Percentiles rank a stretch among this genome's conserved stretches.
Evolutionary conservation across 2,113 vertebrate genomes (phyloP).

Genomic region (Poeciliopsis occidentalis): DNA sequence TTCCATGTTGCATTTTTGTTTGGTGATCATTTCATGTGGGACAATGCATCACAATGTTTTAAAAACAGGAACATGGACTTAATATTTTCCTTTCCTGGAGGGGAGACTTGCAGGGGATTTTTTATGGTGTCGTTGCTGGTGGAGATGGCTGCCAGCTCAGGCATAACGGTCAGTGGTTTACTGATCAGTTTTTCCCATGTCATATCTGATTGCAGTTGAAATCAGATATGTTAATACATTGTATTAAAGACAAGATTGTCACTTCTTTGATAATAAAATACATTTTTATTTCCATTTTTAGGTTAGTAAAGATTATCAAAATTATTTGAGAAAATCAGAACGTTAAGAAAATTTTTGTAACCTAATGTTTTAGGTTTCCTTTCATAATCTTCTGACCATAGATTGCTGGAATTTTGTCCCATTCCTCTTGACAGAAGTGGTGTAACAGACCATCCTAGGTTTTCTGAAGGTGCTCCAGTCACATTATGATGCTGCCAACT

Average conservation of each 20-base stretch:
- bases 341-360: neutral
- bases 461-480: neutral
- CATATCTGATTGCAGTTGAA: neutral
- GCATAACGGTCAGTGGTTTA: slow-evolving; percentile 78
- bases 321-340: neutral
- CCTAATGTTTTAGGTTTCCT: neutral
- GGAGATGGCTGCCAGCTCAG: slow-evolving; percentile 85
- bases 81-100: slow-evolving; percentile 83
- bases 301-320: neutral
- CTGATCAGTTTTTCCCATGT: neutral
- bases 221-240: neutral
- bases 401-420: neutral
- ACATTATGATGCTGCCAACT: neutral
- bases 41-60: slow-evolving; percentile 8
- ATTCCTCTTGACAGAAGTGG: neutral
- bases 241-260: neutral
- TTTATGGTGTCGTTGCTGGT: slow-evolving; percentile 85
- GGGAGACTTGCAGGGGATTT: slow-evolving; percentile 83
- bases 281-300: neutral
- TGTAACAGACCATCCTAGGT: neutral
- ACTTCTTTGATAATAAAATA: neutral
- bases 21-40: slow-evolving; percentile 6
- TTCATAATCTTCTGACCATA: neutral
- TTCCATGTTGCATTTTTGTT: neutral
- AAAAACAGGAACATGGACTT: slow-evolving; percentile 85